Conservation (phyloP, 2,797 vertebrate species). For the Anguilla obscura region DNA sequence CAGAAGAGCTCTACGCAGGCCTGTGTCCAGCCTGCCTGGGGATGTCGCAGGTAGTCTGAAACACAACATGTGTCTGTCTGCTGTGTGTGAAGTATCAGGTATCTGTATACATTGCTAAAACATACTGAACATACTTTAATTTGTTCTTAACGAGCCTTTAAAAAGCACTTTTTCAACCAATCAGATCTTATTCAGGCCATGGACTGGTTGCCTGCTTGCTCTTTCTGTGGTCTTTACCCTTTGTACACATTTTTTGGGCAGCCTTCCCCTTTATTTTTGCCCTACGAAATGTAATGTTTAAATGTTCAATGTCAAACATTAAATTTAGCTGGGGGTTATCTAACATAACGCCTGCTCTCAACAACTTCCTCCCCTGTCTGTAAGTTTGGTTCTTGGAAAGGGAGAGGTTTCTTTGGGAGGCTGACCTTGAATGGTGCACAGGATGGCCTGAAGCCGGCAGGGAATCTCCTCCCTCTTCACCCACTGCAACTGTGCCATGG, state of each 20-base stretch:
- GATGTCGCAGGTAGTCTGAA: conserved; percentile 35
- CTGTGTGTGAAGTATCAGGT: not conserved
- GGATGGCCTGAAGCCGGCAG: conserved; percentile 39
- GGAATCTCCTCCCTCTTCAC: conserved; percentile 45
- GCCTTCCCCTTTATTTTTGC: not conserved
- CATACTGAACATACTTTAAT: too few species aligned
- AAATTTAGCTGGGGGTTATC: not conserved
- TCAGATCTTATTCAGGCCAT: not conserved
- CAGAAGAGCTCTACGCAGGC: conserved; percentile 33
- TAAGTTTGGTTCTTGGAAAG: not conserved
- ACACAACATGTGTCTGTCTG: not conserved
- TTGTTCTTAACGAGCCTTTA: too few species aligned
- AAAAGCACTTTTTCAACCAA: too few species aligned
- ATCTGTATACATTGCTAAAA: too few species aligned
- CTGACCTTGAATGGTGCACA: conserved; percentile 43
- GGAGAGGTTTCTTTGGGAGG: conserved; percentile 4
- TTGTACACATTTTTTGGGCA: not conserved
- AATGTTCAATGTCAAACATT: not conserved
- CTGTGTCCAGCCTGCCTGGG: conserved; percentile 32
- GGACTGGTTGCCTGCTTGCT: not conserved
- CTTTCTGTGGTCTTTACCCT: not conserved
- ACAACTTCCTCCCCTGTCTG: not conserved
- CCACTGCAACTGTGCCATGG: conserved; percentile 43
- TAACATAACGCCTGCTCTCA: not conserved
- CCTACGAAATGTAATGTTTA: not conserved